These are phyloP conservation scores for Cynaeus angustus DNA, from an alignment of 2,888 invertebrate species.

Conservation along the genomic window DNA sequence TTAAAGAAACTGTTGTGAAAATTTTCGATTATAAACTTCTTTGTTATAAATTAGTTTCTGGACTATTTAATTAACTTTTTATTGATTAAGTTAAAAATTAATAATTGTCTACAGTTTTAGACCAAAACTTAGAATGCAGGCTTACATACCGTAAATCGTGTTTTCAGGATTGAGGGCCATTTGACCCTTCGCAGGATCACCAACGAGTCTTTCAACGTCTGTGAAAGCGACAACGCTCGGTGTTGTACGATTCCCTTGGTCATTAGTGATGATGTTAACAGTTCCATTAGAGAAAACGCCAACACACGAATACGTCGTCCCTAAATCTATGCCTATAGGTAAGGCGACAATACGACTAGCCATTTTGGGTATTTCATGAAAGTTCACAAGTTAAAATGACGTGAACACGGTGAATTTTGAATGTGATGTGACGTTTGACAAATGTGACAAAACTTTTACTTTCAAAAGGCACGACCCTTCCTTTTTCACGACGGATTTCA, in stretches of 20 bases:
- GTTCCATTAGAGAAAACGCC: constrained; percentile 74
- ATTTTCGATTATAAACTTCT: constrained; percentile 10
- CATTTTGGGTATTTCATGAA: constrained; percentile 25
- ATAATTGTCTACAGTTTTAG: constrained; percentile 4
- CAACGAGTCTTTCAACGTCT: constrained; percentile 72
- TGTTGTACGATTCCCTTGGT: constrained; percentile 75
- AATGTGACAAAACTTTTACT: constrained; percentile 38
- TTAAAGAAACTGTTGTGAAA: constrained; percentile 17
- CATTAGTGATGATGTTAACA: constrained; percentile 75
- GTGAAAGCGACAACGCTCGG: constrained; percentile 75
- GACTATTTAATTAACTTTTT: constrained; percentile 22
- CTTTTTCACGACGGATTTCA: neutral
- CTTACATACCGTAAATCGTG: constrained; percentile 70
- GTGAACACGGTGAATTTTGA: constrained; percentile 44
- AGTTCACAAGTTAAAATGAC: constrained; percentile 4
- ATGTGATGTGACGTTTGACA: constrained; percentile 40
- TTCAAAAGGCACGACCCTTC: constrained; percentile 23
- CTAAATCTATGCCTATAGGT: constrained; percentile 76
- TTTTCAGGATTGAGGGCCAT: constrained; percentile 72
- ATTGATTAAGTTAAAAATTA: constrained; percentile 15
- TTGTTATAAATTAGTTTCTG: constrained; percentile 15
- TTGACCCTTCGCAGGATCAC: constrained; percentile 71
- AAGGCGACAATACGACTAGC: constrained; percentile 50
- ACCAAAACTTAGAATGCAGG: too few species aligned
- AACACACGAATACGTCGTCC: constrained; percentile 78